phyloP scores from a whole-genome alignment of 1,140 invertebrate genomes.

The Pectinophora gossypiella region DNA sequence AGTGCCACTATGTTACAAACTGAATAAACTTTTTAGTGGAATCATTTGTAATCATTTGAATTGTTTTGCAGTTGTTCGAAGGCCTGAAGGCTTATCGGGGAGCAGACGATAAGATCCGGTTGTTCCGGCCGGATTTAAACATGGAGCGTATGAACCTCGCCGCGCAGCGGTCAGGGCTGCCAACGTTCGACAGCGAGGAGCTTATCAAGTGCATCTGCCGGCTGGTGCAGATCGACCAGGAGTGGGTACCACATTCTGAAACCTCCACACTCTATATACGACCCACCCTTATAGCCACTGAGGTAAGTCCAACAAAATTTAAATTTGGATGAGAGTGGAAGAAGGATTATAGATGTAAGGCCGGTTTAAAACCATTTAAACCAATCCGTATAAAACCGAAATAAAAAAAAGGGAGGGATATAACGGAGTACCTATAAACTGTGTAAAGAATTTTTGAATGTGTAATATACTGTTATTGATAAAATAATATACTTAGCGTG shows the following conservation, averaged over 20 bases:
- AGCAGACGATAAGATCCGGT: conserved; percentile 92
- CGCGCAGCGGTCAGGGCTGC: conserved; percentile 89
- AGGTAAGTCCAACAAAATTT: conserved; percentile 84
- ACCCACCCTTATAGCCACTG: conserved; percentile 97
- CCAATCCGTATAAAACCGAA: too few relatives aligned
- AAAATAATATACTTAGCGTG: too few relatives aligned
- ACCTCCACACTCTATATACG: conserved; percentile 95
- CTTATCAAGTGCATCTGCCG: conserved; percentile 91
- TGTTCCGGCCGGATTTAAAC: conserved; percentile 97
- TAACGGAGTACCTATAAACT: too few relatives aligned
- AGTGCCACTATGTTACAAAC: too few relatives aligned
- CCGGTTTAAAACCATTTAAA: too few relatives aligned
- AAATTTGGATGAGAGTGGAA: too few relatives aligned
- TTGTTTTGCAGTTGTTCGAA: conserved; percentile 92
- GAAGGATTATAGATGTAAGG: too few relatives aligned
- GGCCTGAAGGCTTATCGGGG: conserved; percentile 98
- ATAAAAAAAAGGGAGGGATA: too few relatives aligned
- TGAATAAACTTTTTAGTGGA: too few relatives aligned
- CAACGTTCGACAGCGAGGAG: conserved; percentile 92
- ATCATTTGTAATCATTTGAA: too few relatives aligned
- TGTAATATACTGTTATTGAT: too few relatives aligned
- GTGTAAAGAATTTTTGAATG: too few relatives aligned
- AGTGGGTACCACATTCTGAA: conserved; percentile 96
- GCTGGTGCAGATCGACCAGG: conserved; percentile 93
- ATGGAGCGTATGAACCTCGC: conserved; percentile 94